phyloP scores from a whole-genome alignment of 1,140 invertebrate species.

The Aricia agestis region DNA sequence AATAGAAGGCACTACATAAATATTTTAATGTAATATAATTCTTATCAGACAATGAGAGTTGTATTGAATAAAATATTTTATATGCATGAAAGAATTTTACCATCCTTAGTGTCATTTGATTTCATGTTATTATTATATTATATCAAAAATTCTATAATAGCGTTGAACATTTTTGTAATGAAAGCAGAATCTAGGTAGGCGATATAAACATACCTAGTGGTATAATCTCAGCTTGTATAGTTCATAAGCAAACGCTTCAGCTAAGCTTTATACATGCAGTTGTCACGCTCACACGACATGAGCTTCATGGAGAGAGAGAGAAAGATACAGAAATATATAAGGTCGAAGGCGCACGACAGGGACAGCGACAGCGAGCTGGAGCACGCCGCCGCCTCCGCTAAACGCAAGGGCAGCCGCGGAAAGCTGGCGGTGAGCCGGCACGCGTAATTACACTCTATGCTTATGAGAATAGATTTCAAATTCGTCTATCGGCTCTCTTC shows the following conservation, averaged over 20 bases:
- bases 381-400: conserved; percentile 75
- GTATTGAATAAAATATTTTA: background rate
- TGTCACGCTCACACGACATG: conserved; percentile 62
- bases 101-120: background rate
- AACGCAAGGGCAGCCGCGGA: conserved; percentile 72
- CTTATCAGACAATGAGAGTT: background rate
- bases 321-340: conserved; percentile 69
- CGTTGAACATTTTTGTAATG: background rate
- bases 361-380: conserved; percentile 78
- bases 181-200: background rate
- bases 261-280: conserved; percentile 55
- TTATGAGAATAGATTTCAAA: conserved; percentile 35
- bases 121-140: background rate
- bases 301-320: conserved; percentile 68
- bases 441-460: conserved; percentile 34
- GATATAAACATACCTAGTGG: background rate
- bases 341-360: conserved; percentile 69
- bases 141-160: background rate
- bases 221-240: background rate
- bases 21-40: background rate
- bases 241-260: conserved; percentile 24
- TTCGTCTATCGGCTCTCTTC: conserved; percentile 2
- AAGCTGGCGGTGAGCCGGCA: conserved; percentile 73
- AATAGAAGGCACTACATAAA: too few relatives aligned
- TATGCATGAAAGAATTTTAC: background rate